Evolutionary conservation across 1,140 invertebrate species (phyloP), one percentile per base, ranked within the genome.

Genomic region (Lasaia peninsularis): DNA sequence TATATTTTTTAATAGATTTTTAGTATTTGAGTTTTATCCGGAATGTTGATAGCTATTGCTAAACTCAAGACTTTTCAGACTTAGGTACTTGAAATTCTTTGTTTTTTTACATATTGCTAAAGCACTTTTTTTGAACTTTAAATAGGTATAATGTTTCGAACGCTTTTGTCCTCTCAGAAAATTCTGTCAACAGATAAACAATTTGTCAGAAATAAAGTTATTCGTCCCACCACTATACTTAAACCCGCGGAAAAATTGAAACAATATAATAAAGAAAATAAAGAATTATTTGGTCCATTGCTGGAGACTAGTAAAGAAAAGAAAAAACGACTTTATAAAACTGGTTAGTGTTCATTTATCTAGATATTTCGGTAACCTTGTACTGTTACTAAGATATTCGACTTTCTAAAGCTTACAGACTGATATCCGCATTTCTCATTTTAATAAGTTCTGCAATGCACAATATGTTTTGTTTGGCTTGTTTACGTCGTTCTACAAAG

Each of bases 271-370:
- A 86, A 78, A 64, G 85, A 88, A 54, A 88, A 84, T 56, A 88
- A 88, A 52, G 85, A 86, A 52, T 54, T 88, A 10, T 86, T 88
- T 56, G 85, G 85, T n/a, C 81, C 85, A 0, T 60, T 88, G 33
- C 64, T 88, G 32, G 85, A 88, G 34, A 79, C 74, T 6, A 86
- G 70, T 53, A 86, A 80, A 63, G 72, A 86, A 64, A 84, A 69
- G 65, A 86, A 81, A 69, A 76, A 63, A 57, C 71, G 77, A 44
- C 62, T 73, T 50, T 62, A 67, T 65, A 84, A 85, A 52, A 67
- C 71, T 63, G 75, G 83, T 85, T 67, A 75, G 78, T 78, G 55
- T 50, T 56, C 52, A 33, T 37, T 35, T 50, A 18, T 69, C 71
- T 31, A 55, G 56, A 18, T 44, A 44, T 74, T 72, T 72, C 58